Percentiles rank a stretch among this genome's conserved stretches.
These are phyloP conservation scores for Mus caroli DNA, from an alignment of 2,797 vertebrate species.

Conservation along the genomic window DNA sequence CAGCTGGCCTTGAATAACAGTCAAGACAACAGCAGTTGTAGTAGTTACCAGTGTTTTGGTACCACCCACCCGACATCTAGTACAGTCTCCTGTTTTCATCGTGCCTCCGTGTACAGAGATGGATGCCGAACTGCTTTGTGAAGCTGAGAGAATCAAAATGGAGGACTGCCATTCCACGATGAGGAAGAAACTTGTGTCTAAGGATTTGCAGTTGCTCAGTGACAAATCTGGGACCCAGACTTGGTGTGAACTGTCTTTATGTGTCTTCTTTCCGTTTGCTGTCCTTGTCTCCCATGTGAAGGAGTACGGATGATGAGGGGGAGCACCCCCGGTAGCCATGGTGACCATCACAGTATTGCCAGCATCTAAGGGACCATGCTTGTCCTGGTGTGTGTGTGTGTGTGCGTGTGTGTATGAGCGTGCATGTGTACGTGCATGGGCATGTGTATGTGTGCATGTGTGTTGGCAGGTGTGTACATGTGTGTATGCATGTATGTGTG, in stretches of 20 bases:
- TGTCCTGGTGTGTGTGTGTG: background rate
- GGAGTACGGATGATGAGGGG: background rate
- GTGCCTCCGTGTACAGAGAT: background rate
- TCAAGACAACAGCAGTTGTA: background rate
- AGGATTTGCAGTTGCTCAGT: background rate
- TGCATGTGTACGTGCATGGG: too few species aligned
- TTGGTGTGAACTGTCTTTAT: background rate
- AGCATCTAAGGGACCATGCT: background rate
- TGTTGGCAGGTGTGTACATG: too few species aligned
- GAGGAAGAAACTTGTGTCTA: background rate
- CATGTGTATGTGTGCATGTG: background rate
- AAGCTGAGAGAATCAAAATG: background rate
- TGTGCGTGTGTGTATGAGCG: too few species aligned
- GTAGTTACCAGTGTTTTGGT: background rate
- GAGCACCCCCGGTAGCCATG: too few species aligned
- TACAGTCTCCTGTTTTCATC: background rate
- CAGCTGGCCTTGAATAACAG: background rate
- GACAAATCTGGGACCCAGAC: background rate
- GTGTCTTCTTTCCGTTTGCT: background rate
- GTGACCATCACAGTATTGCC: fast-evolving
- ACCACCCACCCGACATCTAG: background rate
- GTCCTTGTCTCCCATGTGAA: background rate
- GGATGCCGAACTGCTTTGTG: background rate
- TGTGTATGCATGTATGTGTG: background rate
- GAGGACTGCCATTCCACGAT: background rate